Conservation (phyloP, 2,113 vertebrate genomes). For the Arenaria interpres region DNA sequence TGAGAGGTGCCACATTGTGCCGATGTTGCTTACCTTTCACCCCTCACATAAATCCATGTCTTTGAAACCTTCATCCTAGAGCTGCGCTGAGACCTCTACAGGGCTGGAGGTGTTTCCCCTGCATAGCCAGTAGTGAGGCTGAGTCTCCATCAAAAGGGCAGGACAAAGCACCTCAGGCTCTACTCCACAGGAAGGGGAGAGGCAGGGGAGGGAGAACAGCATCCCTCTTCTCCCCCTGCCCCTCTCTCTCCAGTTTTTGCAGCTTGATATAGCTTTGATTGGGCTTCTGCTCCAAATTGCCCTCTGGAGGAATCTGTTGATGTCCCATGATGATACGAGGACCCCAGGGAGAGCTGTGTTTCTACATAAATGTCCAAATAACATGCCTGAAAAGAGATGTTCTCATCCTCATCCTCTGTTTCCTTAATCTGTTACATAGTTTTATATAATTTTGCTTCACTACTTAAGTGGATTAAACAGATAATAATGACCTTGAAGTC, state of each 20-base stretch:
- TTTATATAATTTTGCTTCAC: neutral
- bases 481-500: neutral
- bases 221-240: no score
- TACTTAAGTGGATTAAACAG: neutral
- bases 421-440: neutral
- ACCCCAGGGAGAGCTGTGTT: neutral
- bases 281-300: neutral
- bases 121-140: neutral
- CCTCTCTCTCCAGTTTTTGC: neutral
- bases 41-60: neutral
- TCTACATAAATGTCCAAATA: neutral
- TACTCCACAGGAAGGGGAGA: neutral
- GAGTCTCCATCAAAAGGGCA: neutral
- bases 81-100: accelerated
- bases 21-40: neutral
- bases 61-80: neutral
- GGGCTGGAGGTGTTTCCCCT: neutral
- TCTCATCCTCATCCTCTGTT: neutral
- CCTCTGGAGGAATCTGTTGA: neutral
- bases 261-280: neutral
- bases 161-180: neutral
- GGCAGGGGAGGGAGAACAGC: neutral
- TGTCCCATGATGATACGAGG: neutral
- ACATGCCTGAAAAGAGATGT: neutral
- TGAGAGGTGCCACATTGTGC: neutral